phyloP scores from a whole-genome alignment of 2,797 vertebrate genomes.

The Chrosomus eos region DNA sequence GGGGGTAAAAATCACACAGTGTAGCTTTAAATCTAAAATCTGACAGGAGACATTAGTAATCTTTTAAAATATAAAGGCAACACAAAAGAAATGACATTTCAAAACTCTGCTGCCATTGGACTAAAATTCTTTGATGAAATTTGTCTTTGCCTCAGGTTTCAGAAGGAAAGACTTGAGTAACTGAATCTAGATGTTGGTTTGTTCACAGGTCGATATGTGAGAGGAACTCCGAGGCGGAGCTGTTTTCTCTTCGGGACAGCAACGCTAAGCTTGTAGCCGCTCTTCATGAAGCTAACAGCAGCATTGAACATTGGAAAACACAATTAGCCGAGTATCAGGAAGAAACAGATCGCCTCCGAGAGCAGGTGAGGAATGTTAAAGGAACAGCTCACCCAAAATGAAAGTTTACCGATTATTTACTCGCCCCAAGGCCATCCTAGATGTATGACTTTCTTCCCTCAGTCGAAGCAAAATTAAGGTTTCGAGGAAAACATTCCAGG shows the following conservation, averaged over 20 bases:
- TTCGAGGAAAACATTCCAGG: neutral
- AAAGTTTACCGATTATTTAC: neutral
- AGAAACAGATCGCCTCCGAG: conserved; percentile 87
- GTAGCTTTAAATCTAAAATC: neutral
- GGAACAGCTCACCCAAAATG: neutral
- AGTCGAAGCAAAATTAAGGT: neutral
- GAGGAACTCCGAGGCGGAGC: conserved; percentile 91
- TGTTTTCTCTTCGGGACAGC: conserved; percentile 94
- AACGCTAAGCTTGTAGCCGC: conserved; percentile 90
- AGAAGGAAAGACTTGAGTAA: neutral
- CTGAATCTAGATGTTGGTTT: conserved; percentile 28
- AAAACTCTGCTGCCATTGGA: neutral
- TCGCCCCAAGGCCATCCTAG: neutral
- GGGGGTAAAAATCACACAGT: no score
- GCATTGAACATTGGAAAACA: conserved; percentile 91
- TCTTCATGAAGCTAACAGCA: conserved; percentile 89
- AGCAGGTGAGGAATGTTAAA: conserved; percentile 76
- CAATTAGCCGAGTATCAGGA: conserved; percentile 90
- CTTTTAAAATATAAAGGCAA: neutral
- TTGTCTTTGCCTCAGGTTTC: neutral
- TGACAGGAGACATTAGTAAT: neutral
- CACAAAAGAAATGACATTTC: neutral
- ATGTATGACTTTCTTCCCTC: neutral
- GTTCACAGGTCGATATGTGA: conserved; percentile 88
- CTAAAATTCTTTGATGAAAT: neutral